Evolutionary conservation across 2,888 invertebrate species (phyloP).

Genomic region (Megamerina dolium): DNA sequence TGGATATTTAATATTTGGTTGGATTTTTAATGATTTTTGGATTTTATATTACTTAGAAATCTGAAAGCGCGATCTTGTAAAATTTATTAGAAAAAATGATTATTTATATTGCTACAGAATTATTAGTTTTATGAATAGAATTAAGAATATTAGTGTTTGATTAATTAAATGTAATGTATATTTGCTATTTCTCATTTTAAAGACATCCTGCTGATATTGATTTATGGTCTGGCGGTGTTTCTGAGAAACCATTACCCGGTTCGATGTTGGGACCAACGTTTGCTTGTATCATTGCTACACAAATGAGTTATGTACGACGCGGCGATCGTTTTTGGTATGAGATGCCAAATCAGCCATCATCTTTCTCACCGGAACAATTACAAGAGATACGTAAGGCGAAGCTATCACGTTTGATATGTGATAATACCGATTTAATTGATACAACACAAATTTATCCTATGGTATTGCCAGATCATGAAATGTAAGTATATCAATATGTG

Average conservation of each 20-base stretch:
- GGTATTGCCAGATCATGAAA: constrained; percentile 87
- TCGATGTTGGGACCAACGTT: constrained; percentile 93
- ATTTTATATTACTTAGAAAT: too few species aligned
- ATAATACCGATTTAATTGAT: constrained; percentile 87
- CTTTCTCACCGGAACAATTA: constrained; percentile 81
- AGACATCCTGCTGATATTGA: constrained; percentile 88
- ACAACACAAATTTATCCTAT: constrained; percentile 87
- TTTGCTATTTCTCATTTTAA: constrained; percentile 8
- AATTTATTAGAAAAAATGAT: too few species aligned
- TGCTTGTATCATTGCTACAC: constrained; percentile 88
- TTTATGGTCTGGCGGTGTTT: constrained; percentile 91
- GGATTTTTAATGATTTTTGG: too few species aligned
- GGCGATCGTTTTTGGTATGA: constrained; percentile 96
- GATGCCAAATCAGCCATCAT: constrained; percentile 83
- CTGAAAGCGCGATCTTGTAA: too few species aligned
- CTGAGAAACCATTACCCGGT: constrained; percentile 82
- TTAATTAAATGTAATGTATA: not conserved
- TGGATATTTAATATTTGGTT: too few species aligned
- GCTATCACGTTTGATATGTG: constrained; percentile 78
- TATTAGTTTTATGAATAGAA: not conserved
- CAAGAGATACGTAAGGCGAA: constrained; percentile 75
- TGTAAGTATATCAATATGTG: constrained; percentile 68
- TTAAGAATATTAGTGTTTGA: not conserved
- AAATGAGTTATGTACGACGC: constrained; percentile 81
- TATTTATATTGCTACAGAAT: too few species aligned